A percentile compares a stretch with the other conserved stretches of the same genome.
Evolutionary conservation across 2,113 vertebrate species (phyloP).

Genomic region (Sapayoa aenigma): DNA sequence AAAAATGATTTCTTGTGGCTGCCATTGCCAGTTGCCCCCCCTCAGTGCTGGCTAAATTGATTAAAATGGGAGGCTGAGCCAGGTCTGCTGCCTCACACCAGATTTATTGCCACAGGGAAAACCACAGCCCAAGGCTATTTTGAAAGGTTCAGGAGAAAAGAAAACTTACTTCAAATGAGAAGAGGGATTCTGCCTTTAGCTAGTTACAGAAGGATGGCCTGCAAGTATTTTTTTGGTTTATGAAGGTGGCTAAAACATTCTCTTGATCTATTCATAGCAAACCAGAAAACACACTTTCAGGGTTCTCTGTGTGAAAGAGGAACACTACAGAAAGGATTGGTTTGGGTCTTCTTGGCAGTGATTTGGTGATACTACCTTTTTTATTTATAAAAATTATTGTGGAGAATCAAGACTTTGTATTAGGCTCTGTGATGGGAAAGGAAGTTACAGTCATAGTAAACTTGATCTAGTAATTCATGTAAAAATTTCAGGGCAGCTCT

Average conservation of each 20-base stretch:
- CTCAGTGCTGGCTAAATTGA: neutral
- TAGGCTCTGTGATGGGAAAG: neutral
- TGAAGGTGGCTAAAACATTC: neutral
- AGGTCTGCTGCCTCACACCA: neutral
- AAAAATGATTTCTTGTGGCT: fast-evolving
- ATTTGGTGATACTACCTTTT: fast-evolving
- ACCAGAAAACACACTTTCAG: neutral
- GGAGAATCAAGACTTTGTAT: neutral
- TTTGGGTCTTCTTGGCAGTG: neutral
- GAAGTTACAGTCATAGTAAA: neutral
- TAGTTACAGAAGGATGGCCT: neutral
- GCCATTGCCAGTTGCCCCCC: neutral
- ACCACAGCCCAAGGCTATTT: neutral
- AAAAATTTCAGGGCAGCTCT: neutral
- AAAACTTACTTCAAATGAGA: neutral
- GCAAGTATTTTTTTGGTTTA: neutral
- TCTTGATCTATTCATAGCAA: neutral
- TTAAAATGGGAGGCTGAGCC: neutral
- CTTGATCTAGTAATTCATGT: neutral
- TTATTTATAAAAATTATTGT: neutral
- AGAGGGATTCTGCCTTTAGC: neutral
- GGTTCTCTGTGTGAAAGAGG: neutral
- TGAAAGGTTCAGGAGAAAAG: neutral
- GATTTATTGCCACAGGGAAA: neutral
- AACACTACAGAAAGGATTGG: neutral